Conservation (phyloP, 2,113 vertebrate genomes). For the Danionella cerebrum region DNA sequence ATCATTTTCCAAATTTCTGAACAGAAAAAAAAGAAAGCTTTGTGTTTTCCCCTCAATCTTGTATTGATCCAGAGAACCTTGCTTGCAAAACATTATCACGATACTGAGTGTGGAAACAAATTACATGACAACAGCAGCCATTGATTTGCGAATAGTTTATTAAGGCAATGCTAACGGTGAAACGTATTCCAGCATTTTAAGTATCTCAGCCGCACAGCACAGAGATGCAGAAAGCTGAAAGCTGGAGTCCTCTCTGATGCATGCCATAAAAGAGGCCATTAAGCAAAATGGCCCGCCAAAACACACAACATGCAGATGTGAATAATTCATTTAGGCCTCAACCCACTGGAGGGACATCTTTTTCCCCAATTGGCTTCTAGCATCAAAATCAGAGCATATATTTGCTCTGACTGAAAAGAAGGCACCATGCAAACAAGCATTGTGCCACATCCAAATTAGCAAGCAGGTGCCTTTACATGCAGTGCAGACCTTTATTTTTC, state of each 20-base stretch:
- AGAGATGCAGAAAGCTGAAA: conserved; percentile 44
- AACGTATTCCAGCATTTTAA: conserved; percentile 59
- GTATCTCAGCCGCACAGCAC: conserved; percentile 44
- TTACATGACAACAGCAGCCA: conserved; percentile 57
- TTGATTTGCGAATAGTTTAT: conserved; percentile 67
- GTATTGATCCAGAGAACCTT: conserved; percentile 36
- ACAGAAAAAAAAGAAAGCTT: conserved; percentile 32
- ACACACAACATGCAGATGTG: conserved; percentile 57
- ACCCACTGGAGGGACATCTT: conserved; percentile 54
- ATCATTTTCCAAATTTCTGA: conserved; percentile 30
- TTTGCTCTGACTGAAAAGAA: conserved; percentile 58
- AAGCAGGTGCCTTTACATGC: conserved; percentile 38
- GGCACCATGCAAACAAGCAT: conserved; percentile 41
- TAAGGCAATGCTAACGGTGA: conserved; percentile 56
- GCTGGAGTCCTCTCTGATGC: conserved; percentile 66
- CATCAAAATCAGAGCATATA: conserved; percentile 51
- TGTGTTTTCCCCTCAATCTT: conserved; percentile 11
- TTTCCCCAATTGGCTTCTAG: conserved; percentile 56
- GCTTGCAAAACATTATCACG: conserved; percentile 55
- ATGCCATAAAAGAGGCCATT: conserved; percentile 64
- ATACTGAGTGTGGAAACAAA: conserved; percentile 52
- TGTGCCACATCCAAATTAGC: conserved; percentile 51
- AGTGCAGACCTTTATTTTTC: conserved; percentile 61
- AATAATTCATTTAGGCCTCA: conserved; percentile 68
- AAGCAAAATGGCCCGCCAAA: conserved; percentile 61